Percentiles rank a stretch among this genome's conserved stretches.
These are phyloP conservation scores for Noctua janthina DNA, from an alignment of 2,888 invertebrate genomes.

Conservation along the genomic window DNA sequence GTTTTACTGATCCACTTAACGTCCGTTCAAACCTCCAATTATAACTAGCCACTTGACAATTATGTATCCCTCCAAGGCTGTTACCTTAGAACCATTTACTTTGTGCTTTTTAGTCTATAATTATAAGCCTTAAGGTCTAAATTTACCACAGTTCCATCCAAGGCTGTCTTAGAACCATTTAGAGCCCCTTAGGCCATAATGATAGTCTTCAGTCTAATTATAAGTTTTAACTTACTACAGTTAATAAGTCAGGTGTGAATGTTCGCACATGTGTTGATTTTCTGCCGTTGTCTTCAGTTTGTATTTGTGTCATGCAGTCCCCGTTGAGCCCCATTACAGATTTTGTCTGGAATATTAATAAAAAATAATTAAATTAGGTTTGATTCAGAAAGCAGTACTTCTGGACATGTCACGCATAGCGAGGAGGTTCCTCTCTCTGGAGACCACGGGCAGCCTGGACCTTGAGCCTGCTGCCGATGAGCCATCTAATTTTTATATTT, in stretches of 20 bases:
- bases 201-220: neutral
- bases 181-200: constrained; percentile 2
- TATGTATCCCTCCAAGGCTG: constrained; percentile 18
- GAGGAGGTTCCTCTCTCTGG: too few species aligned
- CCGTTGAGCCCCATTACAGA: constrained; percentile 73
- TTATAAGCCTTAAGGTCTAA: constrained; percentile 11
- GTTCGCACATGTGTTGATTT: constrained; percentile 78
- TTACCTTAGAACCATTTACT: neutral
- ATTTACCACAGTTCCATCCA: constrained; percentile 74
- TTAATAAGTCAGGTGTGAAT: constrained; percentile 74
- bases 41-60: constrained; percentile 20
- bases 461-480: too few species aligned
- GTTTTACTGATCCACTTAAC: neutral
- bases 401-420: too few species aligned
- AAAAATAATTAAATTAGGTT: neutral
- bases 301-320: constrained; percentile 76
- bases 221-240: constrained; percentile 73
- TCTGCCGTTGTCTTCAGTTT: constrained; percentile 78
- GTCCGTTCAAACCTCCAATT: neutral
- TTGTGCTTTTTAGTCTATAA: neutral
- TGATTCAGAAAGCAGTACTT: too few species aligned
- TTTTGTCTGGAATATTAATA: constrained; percentile 74
- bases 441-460: too few species aligned
- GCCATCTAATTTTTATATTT: too few species aligned
- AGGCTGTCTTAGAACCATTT: constrained; percentile 14